Percentiles rank a stretch among this genome's conserved stretches.
Conservation (phyloP, 1,140 invertebrate genomes). For the Drosophila trapezifrons region DNA sequence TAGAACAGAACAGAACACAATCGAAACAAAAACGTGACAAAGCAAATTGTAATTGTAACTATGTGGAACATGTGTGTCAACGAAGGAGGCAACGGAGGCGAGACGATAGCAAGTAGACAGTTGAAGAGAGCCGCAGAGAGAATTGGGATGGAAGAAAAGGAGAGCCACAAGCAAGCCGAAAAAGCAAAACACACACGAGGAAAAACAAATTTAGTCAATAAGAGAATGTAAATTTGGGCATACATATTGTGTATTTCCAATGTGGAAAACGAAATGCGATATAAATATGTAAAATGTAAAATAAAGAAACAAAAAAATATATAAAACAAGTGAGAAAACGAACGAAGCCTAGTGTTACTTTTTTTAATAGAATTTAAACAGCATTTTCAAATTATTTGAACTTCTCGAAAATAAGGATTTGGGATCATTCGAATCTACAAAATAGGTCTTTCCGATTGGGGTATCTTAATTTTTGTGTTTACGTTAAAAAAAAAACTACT, state of each 20-base stretch:
- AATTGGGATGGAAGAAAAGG: slow-evolving; percentile 29
- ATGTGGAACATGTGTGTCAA: slow-evolving; percentile 53
- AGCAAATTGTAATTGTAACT: slow-evolving; percentile 67
- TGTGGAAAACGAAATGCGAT: slow-evolving; percentile 65
- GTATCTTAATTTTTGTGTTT: too few relatives aligned
- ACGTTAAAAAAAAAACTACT: too few relatives aligned
- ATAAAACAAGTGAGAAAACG: slow-evolving; percentile 65
- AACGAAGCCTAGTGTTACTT: neutral
- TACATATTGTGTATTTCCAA: slow-evolving; percentile 73
- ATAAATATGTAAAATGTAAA: slow-evolving; percentile 81
- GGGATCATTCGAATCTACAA: too few relatives aligned
- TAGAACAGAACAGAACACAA: slow-evolving; percentile 37
- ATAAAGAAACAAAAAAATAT: slow-evolving; percentile 82
- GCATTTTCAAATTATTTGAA: neutral
- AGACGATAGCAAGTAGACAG: slow-evolving; percentile 7
- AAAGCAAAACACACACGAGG: slow-evolving; percentile 58
- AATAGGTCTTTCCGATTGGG: neutral
- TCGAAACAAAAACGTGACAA: slow-evolving; percentile 64
- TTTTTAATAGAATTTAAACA: too few relatives aligned
- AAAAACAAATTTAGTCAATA: slow-evolving; percentile 75
- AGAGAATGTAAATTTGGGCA: slow-evolving; percentile 77
- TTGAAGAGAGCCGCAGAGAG: slow-evolving; percentile 7
- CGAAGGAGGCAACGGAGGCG: slow-evolving; percentile 30
- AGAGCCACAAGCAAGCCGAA: slow-evolving; percentile 55
- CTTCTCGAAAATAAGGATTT: too few relatives aligned